Percentiles rank a stretch among this genome's conserved stretches.
Evolutionary conservation across 2,888 invertebrate species (phyloP).

Genomic region (Pollenia angustigena): DNA sequence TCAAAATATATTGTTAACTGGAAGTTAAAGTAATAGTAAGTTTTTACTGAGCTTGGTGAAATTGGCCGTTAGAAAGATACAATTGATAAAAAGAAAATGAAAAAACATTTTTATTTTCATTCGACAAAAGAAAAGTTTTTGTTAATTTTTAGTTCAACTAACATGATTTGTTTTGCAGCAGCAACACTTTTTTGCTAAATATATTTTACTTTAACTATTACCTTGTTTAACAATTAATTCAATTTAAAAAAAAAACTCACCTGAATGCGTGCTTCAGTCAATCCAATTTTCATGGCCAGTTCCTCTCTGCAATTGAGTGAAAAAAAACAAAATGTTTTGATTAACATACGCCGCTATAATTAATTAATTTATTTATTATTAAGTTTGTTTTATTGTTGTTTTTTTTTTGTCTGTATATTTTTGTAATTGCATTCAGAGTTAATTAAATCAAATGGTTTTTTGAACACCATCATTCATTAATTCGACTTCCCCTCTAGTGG

Average conservation of each 20-base stretch:
- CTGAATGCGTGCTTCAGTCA: conserved; percentile 97
- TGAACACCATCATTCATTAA: conserved; percentile 51
- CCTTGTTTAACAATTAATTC: neutral
- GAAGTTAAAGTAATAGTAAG: too few relatives aligned
- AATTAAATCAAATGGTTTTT: conserved; percentile 62
- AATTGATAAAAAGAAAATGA: too few relatives aligned
- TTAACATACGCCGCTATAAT: conserved; percentile 26
- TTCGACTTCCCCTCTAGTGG: neutral
- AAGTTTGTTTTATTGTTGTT: neutral
- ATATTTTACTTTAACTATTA: too few relatives aligned
- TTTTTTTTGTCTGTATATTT: neutral
- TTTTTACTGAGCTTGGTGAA: too few relatives aligned
- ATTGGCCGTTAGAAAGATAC: too few relatives aligned
- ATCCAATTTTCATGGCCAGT: conserved; percentile 96
- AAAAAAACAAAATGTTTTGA: conserved; percentile 21
- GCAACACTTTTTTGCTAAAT: too few relatives aligned
- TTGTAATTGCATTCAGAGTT: conserved; percentile 51
- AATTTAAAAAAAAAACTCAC: conserved; percentile 84
- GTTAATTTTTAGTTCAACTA: too few relatives aligned
- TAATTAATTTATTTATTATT: conserved; percentile 43
- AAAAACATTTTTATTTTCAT: too few relatives aligned
- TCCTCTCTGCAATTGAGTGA: conserved; percentile 90
- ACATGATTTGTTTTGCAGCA: too few relatives aligned
- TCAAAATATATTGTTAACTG: too few relatives aligned
- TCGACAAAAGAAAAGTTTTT: too few relatives aligned